phyloP scores from a whole-genome alignment of 2,888 invertebrate genomes.

The Sympetrum striolatum region DNA sequence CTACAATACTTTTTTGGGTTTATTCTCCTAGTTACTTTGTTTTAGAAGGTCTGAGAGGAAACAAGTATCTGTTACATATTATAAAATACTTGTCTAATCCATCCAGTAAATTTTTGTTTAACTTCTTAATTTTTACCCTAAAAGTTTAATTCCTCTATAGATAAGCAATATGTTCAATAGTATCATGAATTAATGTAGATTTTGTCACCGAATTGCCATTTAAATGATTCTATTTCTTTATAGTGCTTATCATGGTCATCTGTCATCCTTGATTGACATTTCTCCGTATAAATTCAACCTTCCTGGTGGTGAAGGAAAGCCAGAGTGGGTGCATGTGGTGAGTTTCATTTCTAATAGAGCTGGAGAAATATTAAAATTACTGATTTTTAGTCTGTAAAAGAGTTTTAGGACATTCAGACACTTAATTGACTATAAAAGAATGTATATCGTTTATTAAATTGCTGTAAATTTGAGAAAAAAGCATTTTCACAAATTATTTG shows the following conservation, averaged over 20 bases:
- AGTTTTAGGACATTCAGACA: background rate
- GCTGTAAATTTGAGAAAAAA: too few relatives aligned
- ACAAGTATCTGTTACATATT: background rate
- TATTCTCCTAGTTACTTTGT: background rate
- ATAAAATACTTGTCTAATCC: background rate
- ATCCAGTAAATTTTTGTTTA: too few relatives aligned
- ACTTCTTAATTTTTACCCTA: too few relatives aligned
- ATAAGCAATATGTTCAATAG: too few relatives aligned
- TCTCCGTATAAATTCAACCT: conserved; percentile 98
- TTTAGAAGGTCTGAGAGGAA: background rate
- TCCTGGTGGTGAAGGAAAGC: conserved; percentile 81
- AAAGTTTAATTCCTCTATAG: too few relatives aligned
- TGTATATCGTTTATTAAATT: too few relatives aligned
- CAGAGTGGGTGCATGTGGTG: conserved; percentile 88
- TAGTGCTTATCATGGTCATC: conserved; percentile 99
- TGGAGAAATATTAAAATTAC: conserved; percentile 45
- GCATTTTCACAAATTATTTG: too few relatives aligned
- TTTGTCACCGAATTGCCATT: background rate
- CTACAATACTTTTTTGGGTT: background rate
- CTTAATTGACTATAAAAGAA: too few relatives aligned
- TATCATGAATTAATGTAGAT: too few relatives aligned
- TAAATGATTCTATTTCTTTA: conserved; percentile 51
- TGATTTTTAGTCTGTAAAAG: background rate
- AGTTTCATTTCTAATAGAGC: conserved; percentile 58
- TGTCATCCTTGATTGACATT: conserved; percentile 94